Base-by-base conservation (phyloP, 2,888 invertebrate genomes). In the Eupithecia dodoneata region DNA sequence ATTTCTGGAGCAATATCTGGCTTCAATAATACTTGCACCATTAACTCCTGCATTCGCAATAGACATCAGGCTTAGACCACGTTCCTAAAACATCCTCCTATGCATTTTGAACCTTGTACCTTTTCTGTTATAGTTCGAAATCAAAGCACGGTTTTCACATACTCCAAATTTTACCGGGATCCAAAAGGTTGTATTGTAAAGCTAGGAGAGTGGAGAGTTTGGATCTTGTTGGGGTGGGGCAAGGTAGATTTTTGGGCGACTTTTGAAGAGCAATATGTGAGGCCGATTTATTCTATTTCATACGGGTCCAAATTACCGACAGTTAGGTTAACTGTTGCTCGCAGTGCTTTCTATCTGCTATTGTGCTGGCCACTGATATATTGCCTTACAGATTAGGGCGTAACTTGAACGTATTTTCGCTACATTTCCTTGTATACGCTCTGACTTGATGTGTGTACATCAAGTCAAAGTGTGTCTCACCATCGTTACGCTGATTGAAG, bases 11-110 rank as follows among this genome's bases (percentile, higher is more conserved):
- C 89, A 91, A 91, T 93, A 92, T 92, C 91, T 91, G 90, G 89
- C 92, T 91, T 90, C 93, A 91, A 92, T 93, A 93, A 91, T 91
- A 93, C 90, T 91, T 91, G 92, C 90, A 86, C 91, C 92, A 93
- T 93, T 94, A 92, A 92, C 92, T 92, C 88, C 83, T 87, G 89
- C 86, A 86, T 85, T 88, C 87, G 87, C 88, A 88, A 90, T 90
- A 90, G 87, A 88, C 88, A 89, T 89, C 84, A 87, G 81, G 82
- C 87, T 85, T 87, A 87, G 85, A 86, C 83, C 86, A 86, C 84
- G 84, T 84, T 84, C 81, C 76, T 81, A 76, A 76, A 80, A 72
- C 79, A 78, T 74, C 70, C 47, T 18, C 30, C 82, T 81, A 74
- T 9, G 83, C 66, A 90, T 84, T 87, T 79, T 76, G 77, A 76